These are phyloP conservation scores for Aspidoscelis tigris DNA, from an alignment of 2,113 vertebrate genomes.

Conservation along the genomic window DNA sequence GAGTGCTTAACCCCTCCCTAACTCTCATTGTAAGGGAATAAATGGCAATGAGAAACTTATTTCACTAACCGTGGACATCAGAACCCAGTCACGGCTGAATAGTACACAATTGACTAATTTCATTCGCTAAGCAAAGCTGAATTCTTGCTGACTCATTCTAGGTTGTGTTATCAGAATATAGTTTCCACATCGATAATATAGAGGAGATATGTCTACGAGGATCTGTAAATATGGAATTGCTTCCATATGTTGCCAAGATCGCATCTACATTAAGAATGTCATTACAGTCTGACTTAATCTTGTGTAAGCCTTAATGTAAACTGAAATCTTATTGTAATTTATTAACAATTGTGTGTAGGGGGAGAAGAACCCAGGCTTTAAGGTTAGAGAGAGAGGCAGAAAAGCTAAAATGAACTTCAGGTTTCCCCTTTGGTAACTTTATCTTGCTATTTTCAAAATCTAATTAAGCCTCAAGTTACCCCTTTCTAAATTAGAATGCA, in stretches of 20 bases:
- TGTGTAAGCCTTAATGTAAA: constrained; percentile 67
- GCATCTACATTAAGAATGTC: constrained; percentile 66
- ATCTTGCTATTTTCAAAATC: constrained; percentile 19
- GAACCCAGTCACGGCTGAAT: constrained; percentile 23
- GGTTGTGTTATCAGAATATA: constrained; percentile 76
- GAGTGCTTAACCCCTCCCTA: constrained; percentile 18
- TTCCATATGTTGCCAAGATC: constrained; percentile 76
- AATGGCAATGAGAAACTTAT: constrained; percentile 33
- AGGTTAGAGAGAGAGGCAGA: constrained; percentile 8
- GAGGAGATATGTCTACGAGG: constrained; percentile 56
- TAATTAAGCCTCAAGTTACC: constrained; percentile 20
- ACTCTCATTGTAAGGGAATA: constrained; percentile 5
- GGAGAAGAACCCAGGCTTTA: constrained; percentile 49
- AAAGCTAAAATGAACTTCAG: constrained; percentile 42
- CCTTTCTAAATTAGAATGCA: background rate
- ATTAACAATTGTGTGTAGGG: constrained; percentile 63
- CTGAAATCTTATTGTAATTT: constrained; percentile 71
- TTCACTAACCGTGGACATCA: constrained; percentile 36
- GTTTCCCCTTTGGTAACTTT: constrained; percentile 32
- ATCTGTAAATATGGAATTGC: constrained; percentile 65
- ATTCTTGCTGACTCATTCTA: constrained; percentile 33
- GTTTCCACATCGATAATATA: constrained; percentile 68
- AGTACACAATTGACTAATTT: constrained; percentile 26
- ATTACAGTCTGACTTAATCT: constrained; percentile 75
- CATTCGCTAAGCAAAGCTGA: constrained; percentile 29